Percentiles rank a stretch among this genome's conserved stretches.
These are phyloP conservation scores for Acrossocheilus wenchowensis DNA, from an alignment of 2,797 vertebrate species.

Conservation along the genomic window DNA sequence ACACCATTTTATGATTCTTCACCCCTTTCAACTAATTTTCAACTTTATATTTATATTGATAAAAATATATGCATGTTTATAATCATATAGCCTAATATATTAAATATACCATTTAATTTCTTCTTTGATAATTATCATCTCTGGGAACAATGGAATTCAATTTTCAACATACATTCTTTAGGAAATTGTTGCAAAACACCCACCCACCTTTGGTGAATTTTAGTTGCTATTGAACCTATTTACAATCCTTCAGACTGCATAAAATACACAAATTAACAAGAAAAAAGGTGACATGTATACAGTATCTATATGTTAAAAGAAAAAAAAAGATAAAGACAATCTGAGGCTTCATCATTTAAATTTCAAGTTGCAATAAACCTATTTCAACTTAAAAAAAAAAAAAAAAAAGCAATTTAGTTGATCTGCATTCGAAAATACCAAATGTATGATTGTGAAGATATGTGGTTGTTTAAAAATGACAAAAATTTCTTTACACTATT, in stretches of 20 bases:
- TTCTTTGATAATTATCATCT: constrained; percentile 8
- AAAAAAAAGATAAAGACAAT: background rate
- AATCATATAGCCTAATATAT: constrained; percentile 17
- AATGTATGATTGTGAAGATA: background rate
- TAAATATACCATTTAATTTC: background rate
- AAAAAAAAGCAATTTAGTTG: background rate
- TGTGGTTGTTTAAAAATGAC: background rate
- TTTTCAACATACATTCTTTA: background rate
- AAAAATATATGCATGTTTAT: constrained; percentile 2
- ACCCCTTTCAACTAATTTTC: background rate
- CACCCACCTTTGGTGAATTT: constrained; percentile 16
- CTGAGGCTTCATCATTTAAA: background rate
- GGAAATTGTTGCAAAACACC: background rate
- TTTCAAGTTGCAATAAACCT: constrained; percentile 72
- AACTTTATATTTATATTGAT: background rate
- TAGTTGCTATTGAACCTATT: constrained; percentile 3
- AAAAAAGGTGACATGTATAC: background rate
- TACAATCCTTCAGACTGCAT: constrained; percentile 1
- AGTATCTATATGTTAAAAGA: background rate
- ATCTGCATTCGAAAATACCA: background rate
- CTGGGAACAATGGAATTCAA: background rate
- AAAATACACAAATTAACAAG: background rate
- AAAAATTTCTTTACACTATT: background rate
- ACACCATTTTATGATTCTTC: background rate
- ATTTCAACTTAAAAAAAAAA: constrained; percentile 32